Base-by-base conservation (phyloP, 2,113 vertebrate genomes). In the Caracal caracal region DNA sequence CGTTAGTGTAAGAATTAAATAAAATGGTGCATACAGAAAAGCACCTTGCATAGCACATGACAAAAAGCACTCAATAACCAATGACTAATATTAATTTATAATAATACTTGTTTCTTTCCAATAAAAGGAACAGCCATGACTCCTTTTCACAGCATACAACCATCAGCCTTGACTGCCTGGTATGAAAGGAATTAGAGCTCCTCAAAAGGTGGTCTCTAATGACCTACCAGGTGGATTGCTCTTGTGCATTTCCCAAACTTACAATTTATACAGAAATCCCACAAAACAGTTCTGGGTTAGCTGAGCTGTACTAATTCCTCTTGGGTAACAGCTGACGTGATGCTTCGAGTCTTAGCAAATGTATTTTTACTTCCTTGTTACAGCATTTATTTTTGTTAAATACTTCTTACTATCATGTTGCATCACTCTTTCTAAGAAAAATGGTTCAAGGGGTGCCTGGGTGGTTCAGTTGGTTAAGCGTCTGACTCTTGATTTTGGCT, bases 301-400 rank as follows among this genome's bases (percentile, higher is more conserved):
- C 43, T 76, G 28, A 40, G 22, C 6, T 66, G 11, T 56, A 35
- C 4, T n/a, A 49, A 61, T 81, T 82, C 83, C 56, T 83, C 37
- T 28, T 47, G 8, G 35, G 19, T n/a, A 82, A 82, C 28, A 76
- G 43, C n/a, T 82, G 53, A 94, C n/a, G 22, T 28, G 43, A 76
- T 35, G 47, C 30, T 66, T 40, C 37, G 6, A 89, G 47, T 51
- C n/a, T 75, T 43, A 66, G 56, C 35, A 66, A 94, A 84, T 28
- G 8, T 47, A 83, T 76, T 84, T 81, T 90, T 76, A 94, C 8
- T 83, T 90, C 35, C 76, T 83, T 94, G 33, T 49, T 81, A 89
- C 0, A 59, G 28, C 24, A 15, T 83, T 82, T 28, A 56, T n/a
- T 66, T 88, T 73, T 43, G 10, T 82, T 75, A 83, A 65, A 22